These are phyloP conservation scores for Eupithecia subfuscata DNA, from an alignment of 2,888 invertebrate genomes.

Conservation along the genomic window DNA sequence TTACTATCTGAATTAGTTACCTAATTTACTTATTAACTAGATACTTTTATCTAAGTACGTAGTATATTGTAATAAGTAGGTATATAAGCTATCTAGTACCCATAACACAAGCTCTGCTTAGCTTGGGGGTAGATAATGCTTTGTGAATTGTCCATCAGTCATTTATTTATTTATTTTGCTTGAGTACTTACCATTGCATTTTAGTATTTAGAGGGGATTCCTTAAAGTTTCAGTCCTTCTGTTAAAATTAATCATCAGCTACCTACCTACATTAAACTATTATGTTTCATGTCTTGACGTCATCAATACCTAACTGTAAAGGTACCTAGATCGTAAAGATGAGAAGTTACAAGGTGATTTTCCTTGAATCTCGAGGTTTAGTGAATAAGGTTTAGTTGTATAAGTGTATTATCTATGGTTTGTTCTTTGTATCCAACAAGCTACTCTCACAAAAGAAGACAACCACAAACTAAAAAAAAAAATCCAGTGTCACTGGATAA, in stretches of 20 bases:
- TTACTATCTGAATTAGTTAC: too few relatives aligned
- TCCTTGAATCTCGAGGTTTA: slow-evolving; percentile 24
- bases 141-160: too few relatives aligned
- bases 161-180: background rate
- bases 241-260: too few relatives aligned
- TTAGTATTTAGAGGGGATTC: background rate
- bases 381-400: too few relatives aligned
- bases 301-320: slow-evolving; percentile 46
- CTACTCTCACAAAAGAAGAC: background rate
- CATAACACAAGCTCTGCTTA: too few relatives aligned
- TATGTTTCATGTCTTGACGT: slow-evolving; percentile 48
- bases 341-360: slow-evolving; percentile 50
- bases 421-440: background rate
- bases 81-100: too few relatives aligned
- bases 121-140: too few relatives aligned
- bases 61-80: too few relatives aligned
- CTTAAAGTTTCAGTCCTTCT: background rate
- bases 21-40: too few relatives aligned
- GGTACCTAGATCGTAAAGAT: slow-evolving; percentile 48
- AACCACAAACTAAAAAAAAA: too few relatives aligned
- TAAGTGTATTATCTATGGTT: background rate
- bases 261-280: slow-evolving; percentile 19
- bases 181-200: background rate
- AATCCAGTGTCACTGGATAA: too few relatives aligned
- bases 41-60: too few relatives aligned